A percentile compares a stretch with the other conserved stretches of the same genome.
Conservation (phyloP, 2,797 vertebrate genomes). For the Melanotaenia boesemani region DNA sequence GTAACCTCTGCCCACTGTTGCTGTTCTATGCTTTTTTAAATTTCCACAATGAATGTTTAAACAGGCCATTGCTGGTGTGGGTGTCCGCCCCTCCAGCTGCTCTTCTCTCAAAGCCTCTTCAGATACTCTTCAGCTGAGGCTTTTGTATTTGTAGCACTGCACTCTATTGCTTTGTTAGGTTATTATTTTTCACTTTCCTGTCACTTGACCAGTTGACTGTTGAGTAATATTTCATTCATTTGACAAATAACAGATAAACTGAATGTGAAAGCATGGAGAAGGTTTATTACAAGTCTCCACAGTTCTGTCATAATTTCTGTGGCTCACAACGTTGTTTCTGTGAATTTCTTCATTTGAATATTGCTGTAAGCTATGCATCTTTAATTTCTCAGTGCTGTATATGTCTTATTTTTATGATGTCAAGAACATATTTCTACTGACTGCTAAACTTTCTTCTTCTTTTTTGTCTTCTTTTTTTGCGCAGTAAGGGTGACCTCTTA, state of each 20-base stretch:
- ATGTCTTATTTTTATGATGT: neutral
- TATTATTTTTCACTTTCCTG: slow-evolving; percentile 60
- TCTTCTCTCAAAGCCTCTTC: slow-evolving; percentile 67
- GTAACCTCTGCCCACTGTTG: slow-evolving; percentile 61
- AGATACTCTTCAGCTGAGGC: slow-evolving; percentile 63
- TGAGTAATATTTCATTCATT: slow-evolving; percentile 26
- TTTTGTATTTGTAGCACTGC: slow-evolving; percentile 24
- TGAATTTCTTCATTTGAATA: neutral
- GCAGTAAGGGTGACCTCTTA: neutral
- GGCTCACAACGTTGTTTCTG: slow-evolving; percentile 20
- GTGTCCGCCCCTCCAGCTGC: slow-evolving; percentile 58
- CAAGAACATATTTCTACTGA: slow-evolving; percentile 9
- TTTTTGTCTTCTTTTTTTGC: neutral
- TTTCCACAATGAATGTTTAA: slow-evolving; percentile 75
- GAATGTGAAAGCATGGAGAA: slow-evolving; percentile 14
- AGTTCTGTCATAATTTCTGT: slow-evolving; percentile 29
- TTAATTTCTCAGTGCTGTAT: slow-evolving; percentile 1
- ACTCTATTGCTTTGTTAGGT: slow-evolving; percentile 46
- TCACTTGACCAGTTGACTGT: slow-evolving; percentile 48
- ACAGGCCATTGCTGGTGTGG: slow-evolving; percentile 59
- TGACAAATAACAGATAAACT: slow-evolving; percentile 33
- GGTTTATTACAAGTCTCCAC: slow-evolving; percentile 12
- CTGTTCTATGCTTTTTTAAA: slow-evolving; percentile 70
- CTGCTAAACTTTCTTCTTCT: neutral
- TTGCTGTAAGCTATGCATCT: neutral